Percentiles rank a stretch among this genome's conserved stretches.
phyloP scores from a whole-genome alignment of 2,888 invertebrate genomes.

The Norana najaformis region DNA sequence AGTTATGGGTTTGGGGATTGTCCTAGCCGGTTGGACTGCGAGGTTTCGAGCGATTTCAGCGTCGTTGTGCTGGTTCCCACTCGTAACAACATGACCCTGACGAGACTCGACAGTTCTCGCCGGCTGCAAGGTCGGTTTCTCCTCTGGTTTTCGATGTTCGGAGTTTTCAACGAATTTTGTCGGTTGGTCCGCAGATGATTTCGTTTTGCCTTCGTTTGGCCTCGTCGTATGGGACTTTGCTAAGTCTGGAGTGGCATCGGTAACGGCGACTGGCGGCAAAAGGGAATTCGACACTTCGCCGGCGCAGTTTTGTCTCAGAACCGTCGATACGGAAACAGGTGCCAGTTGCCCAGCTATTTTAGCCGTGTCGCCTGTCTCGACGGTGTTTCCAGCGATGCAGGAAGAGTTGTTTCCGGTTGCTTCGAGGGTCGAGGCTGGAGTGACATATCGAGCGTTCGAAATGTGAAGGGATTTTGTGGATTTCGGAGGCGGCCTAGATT shows the following conservation, averaged over 20 bases:
- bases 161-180: neutral
- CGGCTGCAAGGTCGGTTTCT: neutral
- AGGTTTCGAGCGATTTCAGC: neutral
- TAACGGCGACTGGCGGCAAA: neutral
- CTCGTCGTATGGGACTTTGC: neutral
- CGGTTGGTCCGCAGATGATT: neutral
- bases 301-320: neutral
- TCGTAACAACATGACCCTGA: neutral
- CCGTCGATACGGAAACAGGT: neutral
- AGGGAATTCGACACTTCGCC: neutral
- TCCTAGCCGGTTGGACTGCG: neutral
- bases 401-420: neutral
- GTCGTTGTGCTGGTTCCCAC: neutral
- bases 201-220: neutral
- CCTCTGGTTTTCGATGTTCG: neutral
- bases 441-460: neutral
- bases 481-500: neutral
- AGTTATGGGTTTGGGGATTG: neutral
- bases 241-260: neutral
- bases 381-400: neutral
- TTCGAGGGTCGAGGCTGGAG: neutral
- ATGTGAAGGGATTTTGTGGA: neutral
- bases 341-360: neutral
- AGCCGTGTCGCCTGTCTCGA: neutral
- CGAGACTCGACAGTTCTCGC: neutral